Conservation (phyloP, 1,140 invertebrate genomes). For the Papilio glaucus region DNA sequence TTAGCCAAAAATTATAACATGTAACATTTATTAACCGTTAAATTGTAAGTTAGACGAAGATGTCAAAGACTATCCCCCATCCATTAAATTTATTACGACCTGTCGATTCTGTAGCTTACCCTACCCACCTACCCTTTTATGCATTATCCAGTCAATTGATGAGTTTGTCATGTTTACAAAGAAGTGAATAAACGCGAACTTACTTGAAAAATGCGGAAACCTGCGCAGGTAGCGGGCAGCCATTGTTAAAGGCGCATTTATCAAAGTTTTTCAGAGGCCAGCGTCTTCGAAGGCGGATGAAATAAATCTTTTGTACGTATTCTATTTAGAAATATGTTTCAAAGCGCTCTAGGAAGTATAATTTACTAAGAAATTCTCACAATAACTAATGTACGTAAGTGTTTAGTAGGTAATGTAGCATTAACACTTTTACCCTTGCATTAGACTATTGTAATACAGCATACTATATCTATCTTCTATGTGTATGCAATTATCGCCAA, state of each 20-base stretch:
- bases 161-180: slow-evolving; percentile 15
- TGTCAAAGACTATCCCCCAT: too few relatives aligned
- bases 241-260: slow-evolving; percentile 31
- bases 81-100: too few relatives aligned
- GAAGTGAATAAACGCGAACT: background rate
- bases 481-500: too few relatives aligned
- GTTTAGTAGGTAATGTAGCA: too few relatives aligned
- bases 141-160: slow-evolving; percentile 4
- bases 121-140: background rate
- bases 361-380: background rate
- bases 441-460: too few relatives aligned
- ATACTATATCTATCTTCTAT: too few relatives aligned
- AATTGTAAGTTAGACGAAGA: too few relatives aligned
- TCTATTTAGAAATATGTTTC: background rate
- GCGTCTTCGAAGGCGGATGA: slow-evolving; percentile 1
- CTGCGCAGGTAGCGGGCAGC: slow-evolving; percentile 10
- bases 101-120: too few relatives aligned
- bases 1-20: too few relatives aligned
- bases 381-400: too few relatives aligned
- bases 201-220: slow-evolving; percentile 21
- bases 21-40: too few relatives aligned
- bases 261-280: slow-evolving; percentile 17
- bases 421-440: too few relatives aligned
- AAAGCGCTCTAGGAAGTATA: background rate
- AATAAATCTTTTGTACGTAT: background rate